These are phyloP conservation scores for Trichosurus vulpecula DNA, from an alignment of 2,797 vertebrate genomes.

Conservation along the genomic window DNA sequence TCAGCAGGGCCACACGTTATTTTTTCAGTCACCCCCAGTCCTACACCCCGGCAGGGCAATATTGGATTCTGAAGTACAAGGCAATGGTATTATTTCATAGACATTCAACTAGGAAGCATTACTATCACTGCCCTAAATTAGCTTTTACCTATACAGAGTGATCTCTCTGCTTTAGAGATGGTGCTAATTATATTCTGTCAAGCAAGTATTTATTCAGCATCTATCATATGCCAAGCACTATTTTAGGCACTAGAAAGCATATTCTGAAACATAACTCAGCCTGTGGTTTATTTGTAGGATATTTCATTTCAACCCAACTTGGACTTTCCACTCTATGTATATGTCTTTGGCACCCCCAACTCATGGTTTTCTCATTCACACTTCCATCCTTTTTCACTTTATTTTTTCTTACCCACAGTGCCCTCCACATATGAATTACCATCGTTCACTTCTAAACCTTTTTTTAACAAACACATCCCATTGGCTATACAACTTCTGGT, in stretches of 20 bases:
- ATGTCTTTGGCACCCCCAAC: not conserved
- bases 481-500: not conserved
- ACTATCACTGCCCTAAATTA: not conserved
- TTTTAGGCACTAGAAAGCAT: not conserved
- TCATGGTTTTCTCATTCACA: conserved; percentile 13
- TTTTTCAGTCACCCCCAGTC: not conserved
- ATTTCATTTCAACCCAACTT: not conserved
- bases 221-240: not conserved
- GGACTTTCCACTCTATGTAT: not conserved
- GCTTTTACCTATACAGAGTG: not conserved
- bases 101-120: not conserved
- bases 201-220: not conserved
- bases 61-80: not conserved
- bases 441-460: not conserved
- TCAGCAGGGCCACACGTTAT: not conserved
- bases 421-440: not conserved
- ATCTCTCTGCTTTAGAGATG: not conserved
- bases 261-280: not conserved
- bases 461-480: not conserved
- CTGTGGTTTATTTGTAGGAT: conserved; percentile 7
- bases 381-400: not conserved
- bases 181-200: not conserved
- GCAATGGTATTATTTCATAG: not conserved
- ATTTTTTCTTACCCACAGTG: not conserved
- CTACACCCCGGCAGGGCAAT: not conserved